Conservation (phyloP, 2,888 invertebrate genomes). For the Agrotis clavis region DNA sequence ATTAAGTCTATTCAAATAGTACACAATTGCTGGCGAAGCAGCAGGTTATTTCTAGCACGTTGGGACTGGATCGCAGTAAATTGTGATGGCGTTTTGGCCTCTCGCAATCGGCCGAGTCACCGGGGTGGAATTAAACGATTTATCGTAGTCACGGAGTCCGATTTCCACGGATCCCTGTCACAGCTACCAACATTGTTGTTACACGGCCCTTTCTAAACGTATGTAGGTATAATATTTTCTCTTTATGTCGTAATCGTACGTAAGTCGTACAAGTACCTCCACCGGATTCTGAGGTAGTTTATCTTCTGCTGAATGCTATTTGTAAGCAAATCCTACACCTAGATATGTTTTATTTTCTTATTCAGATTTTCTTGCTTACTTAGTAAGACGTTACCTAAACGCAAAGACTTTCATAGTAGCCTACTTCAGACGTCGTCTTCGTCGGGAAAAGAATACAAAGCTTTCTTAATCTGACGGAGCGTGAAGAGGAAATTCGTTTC, state of each 20-base stretch:
- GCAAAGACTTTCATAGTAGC: constrained; percentile 18
- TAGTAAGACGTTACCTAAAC: neutral
- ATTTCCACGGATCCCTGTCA: constrained; percentile 81
- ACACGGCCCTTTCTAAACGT: constrained; percentile 69
- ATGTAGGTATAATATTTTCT: constrained; percentile 67
- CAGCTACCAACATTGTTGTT: constrained; percentile 79
- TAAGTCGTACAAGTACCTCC: neutral
- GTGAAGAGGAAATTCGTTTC: constrained; percentile 34
- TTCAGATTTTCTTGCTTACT: constrained; percentile 33
- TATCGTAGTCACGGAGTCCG: constrained; percentile 86
- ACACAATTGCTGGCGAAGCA: constrained; percentile 74
- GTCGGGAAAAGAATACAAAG: constrained; percentile 42
- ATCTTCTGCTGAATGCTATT: constrained; percentile 17
- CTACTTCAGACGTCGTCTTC: constrained; percentile 16
- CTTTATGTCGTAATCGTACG: constrained; percentile 17
- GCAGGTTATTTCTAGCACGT: constrained; percentile 72
- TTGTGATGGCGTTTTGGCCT: constrained; percentile 83
- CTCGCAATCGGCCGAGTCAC: constrained; percentile 86
- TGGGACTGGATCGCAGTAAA: constrained; percentile 80
- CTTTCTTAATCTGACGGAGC: constrained; percentile 37
- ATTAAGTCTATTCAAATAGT: constrained; percentile 75
- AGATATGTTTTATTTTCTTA: neutral
- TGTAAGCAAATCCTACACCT: neutral
- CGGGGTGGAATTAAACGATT: constrained; percentile 89
- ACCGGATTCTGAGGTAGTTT: constrained; percentile 12